These are phyloP conservation scores for Yponomeuta plumbellus DNA, from an alignment of 2,888 invertebrate species.

Conservation along the genomic window DNA sequence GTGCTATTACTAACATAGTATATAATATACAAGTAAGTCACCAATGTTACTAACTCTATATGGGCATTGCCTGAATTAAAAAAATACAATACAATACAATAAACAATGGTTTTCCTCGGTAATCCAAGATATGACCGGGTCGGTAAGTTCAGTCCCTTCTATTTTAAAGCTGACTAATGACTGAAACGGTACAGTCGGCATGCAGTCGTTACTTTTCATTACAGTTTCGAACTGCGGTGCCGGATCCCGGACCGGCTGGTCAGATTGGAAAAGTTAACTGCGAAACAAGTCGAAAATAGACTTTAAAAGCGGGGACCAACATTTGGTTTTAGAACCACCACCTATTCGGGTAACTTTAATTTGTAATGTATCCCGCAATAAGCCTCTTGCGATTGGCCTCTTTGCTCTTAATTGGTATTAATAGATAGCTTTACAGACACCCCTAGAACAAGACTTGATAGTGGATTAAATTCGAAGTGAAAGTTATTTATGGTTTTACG, in stretches of 20 bases:
- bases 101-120: background rate
- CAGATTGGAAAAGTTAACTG: slow-evolving; percentile 73
- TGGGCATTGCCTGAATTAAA: too few species aligned
- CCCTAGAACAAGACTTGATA: slow-evolving; percentile 29
- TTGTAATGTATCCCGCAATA: slow-evolving; percentile 75
- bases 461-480: background rate
- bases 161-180: slow-evolving; percentile 65
- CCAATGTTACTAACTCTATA: too few species aligned
- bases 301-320: slow-evolving; percentile 70
- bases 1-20: too few species aligned
- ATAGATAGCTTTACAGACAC: slow-evolving; percentile 54
- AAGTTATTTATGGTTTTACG: slow-evolving; percentile 1
- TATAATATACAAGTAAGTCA: too few species aligned
- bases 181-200: slow-evolving; percentile 44
- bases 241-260: slow-evolving; percentile 58
- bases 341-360: slow-evolving; percentile 70
- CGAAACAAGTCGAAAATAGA: slow-evolving; percentile 71
- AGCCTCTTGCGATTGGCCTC: slow-evolving; percentile 73
- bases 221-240: slow-evolving; percentile 70
- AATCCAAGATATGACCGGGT: background rate
- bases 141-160: background rate
- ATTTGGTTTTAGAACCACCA: slow-evolving; percentile 70
- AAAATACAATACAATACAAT: too few species aligned
- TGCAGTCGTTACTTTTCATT: slow-evolving; percentile 77
- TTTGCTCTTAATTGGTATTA: slow-evolving; percentile 75